Base-by-base conservation (phyloP, 1,140 invertebrate species). In the Listronotus bonariensis region DNA sequence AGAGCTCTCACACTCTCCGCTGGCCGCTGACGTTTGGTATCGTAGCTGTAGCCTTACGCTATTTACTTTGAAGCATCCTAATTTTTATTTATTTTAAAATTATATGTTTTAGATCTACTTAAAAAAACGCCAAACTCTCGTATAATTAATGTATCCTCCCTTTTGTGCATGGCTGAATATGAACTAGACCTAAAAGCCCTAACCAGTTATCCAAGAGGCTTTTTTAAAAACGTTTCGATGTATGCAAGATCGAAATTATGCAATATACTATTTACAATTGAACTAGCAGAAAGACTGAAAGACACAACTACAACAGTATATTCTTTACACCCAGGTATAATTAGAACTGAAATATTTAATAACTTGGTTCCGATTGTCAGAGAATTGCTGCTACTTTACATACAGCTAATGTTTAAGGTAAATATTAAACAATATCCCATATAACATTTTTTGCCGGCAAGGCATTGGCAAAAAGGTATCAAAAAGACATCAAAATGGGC, bases 221-320 rank as follows among this genome's bases (percentile, higher is more conserved):
- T 8, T 6, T 14, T 17, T 1, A 15, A 6, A 9, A 1, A 31
- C 48, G 1, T 36, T 7, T 8, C 7, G 3, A 17, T 52, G 9
- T 92, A 90, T 73, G 73, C 77, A 1, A 86, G 87, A 69, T 89
- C 87, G 65, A 91, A 92, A 79, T 71, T 91, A 42, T 88, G 88
- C 3, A 92, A 94, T 70, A 89, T 96, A 52, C 84, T 92, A 6
- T 95, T 95, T 75, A 89, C 89, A 0, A 82, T 85, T 41, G 92
- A 96, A 78, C 75, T 96, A 57, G 88, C 92, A 0, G 83, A 86
- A 68, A 82, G 88, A 67, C 77, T 95, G 11, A 83, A 91, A 76
- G 89, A 87, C 18, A 85, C 87, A 12, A 88, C 86, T 12, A 87
- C 95, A 0, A 91, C 88, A 0, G 90, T 85, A 0, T 93, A 95